Evolutionary conservation across 2,797 vertebrate genomes (phyloP).

Genomic region (Podarcis siculus): DNA sequence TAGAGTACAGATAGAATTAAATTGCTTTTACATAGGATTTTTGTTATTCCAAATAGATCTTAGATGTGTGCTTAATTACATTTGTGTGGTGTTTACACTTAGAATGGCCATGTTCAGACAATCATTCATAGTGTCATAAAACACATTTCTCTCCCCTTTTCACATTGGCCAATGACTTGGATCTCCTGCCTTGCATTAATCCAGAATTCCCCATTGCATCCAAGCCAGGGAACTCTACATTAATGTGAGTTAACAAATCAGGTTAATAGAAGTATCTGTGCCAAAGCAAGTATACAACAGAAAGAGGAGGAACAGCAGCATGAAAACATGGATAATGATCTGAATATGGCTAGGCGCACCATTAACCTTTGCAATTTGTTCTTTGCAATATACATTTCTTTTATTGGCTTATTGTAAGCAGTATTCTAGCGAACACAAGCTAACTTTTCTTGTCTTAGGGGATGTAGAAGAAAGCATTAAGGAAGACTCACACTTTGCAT

Average conservation of each 20-base stretch:
- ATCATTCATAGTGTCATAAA: not conserved
- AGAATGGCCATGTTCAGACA: not conserved
- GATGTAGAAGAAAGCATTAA: conserved; percentile 49
- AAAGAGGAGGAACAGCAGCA: not conserved
- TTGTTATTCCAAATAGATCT: not conserved
- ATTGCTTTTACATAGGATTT: not conserved
- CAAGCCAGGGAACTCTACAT: not conserved
- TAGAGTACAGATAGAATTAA: not conserved
- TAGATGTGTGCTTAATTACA: not conserved
- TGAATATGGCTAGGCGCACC: not conserved
- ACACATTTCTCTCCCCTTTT: not conserved
- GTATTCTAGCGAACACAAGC: not conserved
- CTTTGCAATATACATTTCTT: not conserved
- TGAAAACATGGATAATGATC: not conserved
- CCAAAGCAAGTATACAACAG: not conserved
- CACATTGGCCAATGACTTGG: not conserved
- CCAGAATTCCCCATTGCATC: not conserved
- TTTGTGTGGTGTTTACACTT: not conserved
- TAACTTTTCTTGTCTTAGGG: conserved; percentile 52
- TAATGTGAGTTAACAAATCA: not conserved
- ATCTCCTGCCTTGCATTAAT: not conserved
- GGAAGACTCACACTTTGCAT: conserved; percentile 50
- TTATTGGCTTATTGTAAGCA: not conserved
- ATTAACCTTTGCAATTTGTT: not conserved
- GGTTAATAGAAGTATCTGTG: too few relatives aligned